These are phyloP conservation scores for Bucorvus abyssinicus DNA, from an alignment of 2,797 vertebrate genomes.

Conservation along the genomic window DNA sequence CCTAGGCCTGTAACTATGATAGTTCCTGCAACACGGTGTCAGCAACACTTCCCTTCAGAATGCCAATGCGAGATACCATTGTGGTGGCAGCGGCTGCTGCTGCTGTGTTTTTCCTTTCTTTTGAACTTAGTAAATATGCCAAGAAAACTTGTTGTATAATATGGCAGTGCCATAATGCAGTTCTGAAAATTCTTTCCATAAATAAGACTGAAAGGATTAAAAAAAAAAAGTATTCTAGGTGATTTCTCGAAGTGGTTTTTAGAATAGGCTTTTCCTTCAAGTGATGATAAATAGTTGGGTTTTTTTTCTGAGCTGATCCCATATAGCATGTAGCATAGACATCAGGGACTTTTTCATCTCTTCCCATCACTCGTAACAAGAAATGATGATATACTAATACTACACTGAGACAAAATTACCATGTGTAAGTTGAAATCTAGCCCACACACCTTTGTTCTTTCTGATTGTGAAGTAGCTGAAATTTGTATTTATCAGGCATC, in stretches of 20 bases:
- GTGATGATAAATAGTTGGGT: not conserved
- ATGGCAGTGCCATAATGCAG: not conserved
- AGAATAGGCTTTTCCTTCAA: not conserved
- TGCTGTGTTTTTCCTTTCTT: not conserved
- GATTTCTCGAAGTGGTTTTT: not conserved
- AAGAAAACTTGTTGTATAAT: not conserved
- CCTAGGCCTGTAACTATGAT: conserved; percentile 27
- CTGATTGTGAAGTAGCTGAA: not conserved
- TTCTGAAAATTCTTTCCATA: not conserved
- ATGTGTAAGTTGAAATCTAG: not conserved
- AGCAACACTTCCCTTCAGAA: conserved; percentile 45
- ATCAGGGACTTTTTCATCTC: not conserved
- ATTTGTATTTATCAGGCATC: not conserved
- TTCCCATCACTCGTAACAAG: not conserved
- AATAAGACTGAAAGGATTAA: not conserved
- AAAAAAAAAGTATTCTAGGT: no score
- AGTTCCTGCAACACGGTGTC: conserved; percentile 22
- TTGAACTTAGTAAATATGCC: not conserved
- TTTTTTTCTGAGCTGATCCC: not conserved
- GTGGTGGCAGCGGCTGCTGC: not conserved
- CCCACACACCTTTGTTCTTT: not conserved
- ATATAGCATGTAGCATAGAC: not conserved
- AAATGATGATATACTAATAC: not conserved
- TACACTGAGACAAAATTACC: not conserved
- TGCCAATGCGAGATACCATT: not conserved